Base-by-base conservation (phyloP, 1,140 invertebrate species). In the Aleiodes sp. region DNA sequence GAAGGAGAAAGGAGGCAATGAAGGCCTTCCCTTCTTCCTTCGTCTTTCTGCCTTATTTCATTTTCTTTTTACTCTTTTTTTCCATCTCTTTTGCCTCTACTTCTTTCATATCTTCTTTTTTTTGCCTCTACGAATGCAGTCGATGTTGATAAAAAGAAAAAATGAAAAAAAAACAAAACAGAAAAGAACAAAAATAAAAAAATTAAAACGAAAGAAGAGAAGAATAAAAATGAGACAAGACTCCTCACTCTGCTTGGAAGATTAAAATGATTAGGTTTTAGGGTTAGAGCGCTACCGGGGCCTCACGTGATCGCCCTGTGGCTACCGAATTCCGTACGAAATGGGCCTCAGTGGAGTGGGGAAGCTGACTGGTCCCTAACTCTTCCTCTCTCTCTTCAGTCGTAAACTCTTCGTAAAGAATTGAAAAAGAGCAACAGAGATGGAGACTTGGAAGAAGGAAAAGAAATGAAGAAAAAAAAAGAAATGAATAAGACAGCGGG, bases 291-390 rank as follows among this genome's bases (percentile, higher is more conserved):
- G 78, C 78, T 78, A 80, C 76, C 74, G 75, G 74, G 70, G 71
- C 70, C 72, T 81, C 80, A 78, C 77, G 80, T 80, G 78, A 80
- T 81, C 70, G 73, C 75, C 76, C 76, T 71, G 69, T 77, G 75
- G 81, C 82, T 83, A 83, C 82, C 76, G 81, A 82, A 83, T 83
- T 83, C 81, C 79, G 77, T 76, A 73, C 60, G 73, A 75, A 73
- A 80, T 76, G 76, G 73, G 63, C 63, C 61, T 16, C 61, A 24
- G 31, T 61, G 59, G 14, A 21, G 37, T 14, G 39, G 39, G 62
- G 24, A 14, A 52, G 28, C 7, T 12, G 14, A 46, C 62, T 24
- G 59, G 56, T 59, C 56, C n/a, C 28, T 12, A 4, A 14, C 29
- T 29, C 29, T 31, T n/a, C 56, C n/a, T 59, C 66, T 76, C 46